These are phyloP conservation scores for Tiphia femorata DNA, from an alignment of 2,888 invertebrate genomes.

Conservation along the genomic window DNA sequence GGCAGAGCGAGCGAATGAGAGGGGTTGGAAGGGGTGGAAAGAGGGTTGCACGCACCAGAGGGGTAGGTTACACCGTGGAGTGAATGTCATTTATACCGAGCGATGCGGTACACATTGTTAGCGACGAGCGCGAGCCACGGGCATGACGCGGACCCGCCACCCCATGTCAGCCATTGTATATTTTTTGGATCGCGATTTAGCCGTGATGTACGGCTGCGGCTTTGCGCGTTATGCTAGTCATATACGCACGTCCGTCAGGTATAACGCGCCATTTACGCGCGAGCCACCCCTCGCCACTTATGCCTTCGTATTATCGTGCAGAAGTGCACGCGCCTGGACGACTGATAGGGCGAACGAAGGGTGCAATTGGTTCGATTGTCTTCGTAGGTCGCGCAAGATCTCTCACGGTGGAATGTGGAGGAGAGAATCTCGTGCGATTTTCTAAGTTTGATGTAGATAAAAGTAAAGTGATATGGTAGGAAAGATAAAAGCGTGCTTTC, in stretches of 20 bases:
- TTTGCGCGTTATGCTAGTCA: slow-evolving; percentile 50
- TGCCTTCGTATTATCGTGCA: neutral
- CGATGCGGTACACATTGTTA: slow-evolving; percentile 61
- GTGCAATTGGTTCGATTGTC: too few relatives aligned
- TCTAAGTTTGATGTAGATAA: too few relatives aligned
- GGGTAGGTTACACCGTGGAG: slow-evolving; percentile 42
- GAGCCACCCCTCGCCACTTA: slow-evolving; percentile 22
- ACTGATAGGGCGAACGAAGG: too few relatives aligned
- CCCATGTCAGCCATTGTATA: slow-evolving; percentile 65
- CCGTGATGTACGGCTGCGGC: slow-evolving; percentile 62
- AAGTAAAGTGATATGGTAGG: too few relatives aligned
- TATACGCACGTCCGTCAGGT: slow-evolving; percentile 44
- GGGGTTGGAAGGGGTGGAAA: slow-evolving; percentile 6
- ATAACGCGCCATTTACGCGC: slow-evolving; percentile 30
- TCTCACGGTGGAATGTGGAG: too few relatives aligned
- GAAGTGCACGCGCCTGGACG: neutral
- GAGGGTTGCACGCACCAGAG: slow-evolving; percentile 26
- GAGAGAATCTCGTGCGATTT: too few relatives aligned
- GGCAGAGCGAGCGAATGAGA: slow-evolving; percentile 10
- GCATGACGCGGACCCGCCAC: slow-evolving; percentile 51
- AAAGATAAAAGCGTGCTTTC: too few relatives aligned
- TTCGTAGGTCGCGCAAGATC: too few relatives aligned
- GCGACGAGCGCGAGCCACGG: slow-evolving; percentile 29
- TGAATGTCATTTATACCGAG: slow-evolving; percentile 57
- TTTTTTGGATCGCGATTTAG: slow-evolving; percentile 68